phyloP scores from a whole-genome alignment of 2,888 invertebrate genomes.

The Didymodactylos carnosus region DNA sequence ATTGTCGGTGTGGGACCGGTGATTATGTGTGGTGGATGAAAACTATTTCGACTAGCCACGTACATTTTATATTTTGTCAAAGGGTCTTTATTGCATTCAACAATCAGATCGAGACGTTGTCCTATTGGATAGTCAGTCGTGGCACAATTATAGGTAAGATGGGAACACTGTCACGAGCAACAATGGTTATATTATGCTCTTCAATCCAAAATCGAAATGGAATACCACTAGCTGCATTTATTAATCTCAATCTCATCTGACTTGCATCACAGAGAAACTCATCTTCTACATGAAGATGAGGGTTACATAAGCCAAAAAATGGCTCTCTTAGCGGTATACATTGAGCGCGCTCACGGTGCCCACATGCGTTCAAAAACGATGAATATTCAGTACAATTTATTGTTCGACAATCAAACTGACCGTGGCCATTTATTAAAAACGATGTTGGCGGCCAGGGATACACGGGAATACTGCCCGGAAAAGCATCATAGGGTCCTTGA shows the following conservation, averaged over 20 bases:
- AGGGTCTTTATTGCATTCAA: slow-evolving; percentile 13
- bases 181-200: slow-evolving; percentile 18
- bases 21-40: background rate
- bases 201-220: background rate
- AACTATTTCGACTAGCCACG: background rate
- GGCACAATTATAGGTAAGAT: slow-evolving; percentile 19
- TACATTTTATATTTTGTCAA: background rate
- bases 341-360: background rate
- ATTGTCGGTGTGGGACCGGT: background rate
- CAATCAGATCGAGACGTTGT: slow-evolving; percentile 22
- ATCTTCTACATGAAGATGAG: background rate
- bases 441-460: background rate
- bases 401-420: background rate
- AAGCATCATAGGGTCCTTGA: background rate
- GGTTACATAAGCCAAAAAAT: background rate
- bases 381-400: background rate
- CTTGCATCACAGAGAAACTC: background rate
- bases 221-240: background rate
- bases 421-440: background rate
- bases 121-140: slow-evolving; percentile 21
- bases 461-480: background rate
- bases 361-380: background rate
- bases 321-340: background rate
- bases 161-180: slow-evolving; percentile 21
- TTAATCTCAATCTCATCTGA: background rate